Conservation (phyloP, 2,888 invertebrate species). For the Drosophila buzzatii region DNA sequence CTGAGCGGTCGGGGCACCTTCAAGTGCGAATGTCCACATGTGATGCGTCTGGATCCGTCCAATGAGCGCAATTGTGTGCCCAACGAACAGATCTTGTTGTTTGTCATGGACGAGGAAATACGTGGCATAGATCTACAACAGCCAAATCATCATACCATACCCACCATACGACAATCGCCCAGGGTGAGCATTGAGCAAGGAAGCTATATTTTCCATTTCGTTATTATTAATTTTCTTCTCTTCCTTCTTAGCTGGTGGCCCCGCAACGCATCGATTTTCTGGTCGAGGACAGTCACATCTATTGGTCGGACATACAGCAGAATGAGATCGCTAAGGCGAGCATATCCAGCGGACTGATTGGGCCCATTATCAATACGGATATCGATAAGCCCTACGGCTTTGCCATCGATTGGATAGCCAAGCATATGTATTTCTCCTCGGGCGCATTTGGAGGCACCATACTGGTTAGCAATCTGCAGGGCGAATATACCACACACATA, state of each 20-base stretch:
- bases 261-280: slow-evolving; percentile 90
- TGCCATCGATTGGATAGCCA: slow-evolving; percentile 93
- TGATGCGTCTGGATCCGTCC: slow-evolving; percentile 89
- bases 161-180: slow-evolving; percentile 89
- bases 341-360: slow-evolving; percentile 89
- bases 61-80: slow-evolving; percentile 88
- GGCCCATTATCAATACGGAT: slow-evolving; percentile 91
- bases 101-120: slow-evolving; percentile 91
- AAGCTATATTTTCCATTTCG: accelerated
- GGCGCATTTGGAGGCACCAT: slow-evolving; percentile 87
- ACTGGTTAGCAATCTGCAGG: slow-evolving; percentile 89
- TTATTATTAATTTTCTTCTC: not conserved
- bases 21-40: slow-evolving; percentile 94
- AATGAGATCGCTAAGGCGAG: slow-evolving; percentile 91
- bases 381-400: slow-evolving; percentile 87
- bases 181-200: slow-evolving; percentile 62
- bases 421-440: slow-evolving; percentile 87
- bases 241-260: slow-evolving; percentile 87
- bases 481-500: slow-evolving; percentile 88
- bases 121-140: slow-evolving; percentile 92
- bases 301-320: slow-evolving; percentile 92
- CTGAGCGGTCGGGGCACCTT: slow-evolving; percentile 88
- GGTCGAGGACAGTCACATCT: slow-evolving; percentile 88
- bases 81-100: slow-evolving; percentile 92
- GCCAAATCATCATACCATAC: slow-evolving; percentile 92